Percentiles rank a stretch among this genome's conserved stretches.
Conservation (phyloP, 2,888 invertebrate species). For the Mesoligia furuncula region DNA sequence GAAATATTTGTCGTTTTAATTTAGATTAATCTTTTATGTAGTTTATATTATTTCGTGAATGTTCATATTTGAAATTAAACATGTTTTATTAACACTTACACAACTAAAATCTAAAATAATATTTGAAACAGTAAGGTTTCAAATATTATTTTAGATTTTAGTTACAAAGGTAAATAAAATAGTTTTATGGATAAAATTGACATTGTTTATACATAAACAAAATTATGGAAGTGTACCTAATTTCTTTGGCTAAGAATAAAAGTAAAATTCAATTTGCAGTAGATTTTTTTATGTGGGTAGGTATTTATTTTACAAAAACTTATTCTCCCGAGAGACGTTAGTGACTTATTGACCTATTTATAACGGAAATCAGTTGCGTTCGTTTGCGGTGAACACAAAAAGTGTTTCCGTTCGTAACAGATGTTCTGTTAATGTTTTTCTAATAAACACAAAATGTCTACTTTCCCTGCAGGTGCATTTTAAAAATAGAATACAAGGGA, state of each 20-base stretch:
- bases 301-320: constrained; percentile 2
- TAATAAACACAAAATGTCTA: constrained; percentile 67
- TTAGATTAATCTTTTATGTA: not conserved
- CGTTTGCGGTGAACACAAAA: constrained; percentile 82
- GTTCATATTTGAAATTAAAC: not conserved
- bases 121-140: no score
- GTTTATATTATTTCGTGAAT: not conserved
- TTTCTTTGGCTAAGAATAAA: not conserved
- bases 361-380: constrained; percentile 83
- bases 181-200: not conserved
- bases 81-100: not conserved
- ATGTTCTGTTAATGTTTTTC: constrained; percentile 75
- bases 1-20: not conserved
- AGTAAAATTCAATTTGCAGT: not conserved
- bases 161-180: constrained; percentile 2
- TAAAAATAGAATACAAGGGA: constrained; percentile 62
- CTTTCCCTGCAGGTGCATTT: constrained; percentile 74
- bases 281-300: not conserved
- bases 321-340: constrained; percentile 52
- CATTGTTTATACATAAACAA: not conserved
- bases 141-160: not conserved
- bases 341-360: constrained; percentile 83
- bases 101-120: no score
- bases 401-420: constrained; percentile 83
- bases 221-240: not conserved